These are phyloP conservation scores for Spizella passerina DNA, from an alignment of 2,797 vertebrate genomes.

Conservation along the genomic window DNA sequence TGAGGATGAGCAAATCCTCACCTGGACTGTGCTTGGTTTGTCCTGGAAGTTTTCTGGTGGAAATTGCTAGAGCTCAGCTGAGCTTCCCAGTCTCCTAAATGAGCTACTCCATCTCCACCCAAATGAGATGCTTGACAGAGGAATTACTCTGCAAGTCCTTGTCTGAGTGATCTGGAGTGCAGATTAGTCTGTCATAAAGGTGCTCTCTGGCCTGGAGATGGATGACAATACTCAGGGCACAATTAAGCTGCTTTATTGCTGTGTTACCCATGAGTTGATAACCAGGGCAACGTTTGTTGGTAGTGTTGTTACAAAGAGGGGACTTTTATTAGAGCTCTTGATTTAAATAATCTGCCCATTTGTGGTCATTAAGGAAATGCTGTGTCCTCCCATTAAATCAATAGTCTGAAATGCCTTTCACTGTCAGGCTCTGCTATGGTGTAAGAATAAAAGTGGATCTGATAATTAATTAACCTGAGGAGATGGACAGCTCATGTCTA, in stretches of 20 bases:
- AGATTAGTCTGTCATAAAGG: not conserved
- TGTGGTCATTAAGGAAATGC: not conserved
- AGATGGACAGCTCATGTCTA: not conserved
- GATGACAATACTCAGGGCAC: not conserved
- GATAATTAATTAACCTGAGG: constrained; percentile 26
- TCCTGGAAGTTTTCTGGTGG: not conserved
- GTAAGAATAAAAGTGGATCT: not conserved
- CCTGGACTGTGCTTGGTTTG: not conserved
- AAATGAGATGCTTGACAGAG: constrained; percentile 1
- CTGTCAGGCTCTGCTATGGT: not conserved
- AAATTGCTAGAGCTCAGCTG: not conserved
- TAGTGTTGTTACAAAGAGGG: not conserved
- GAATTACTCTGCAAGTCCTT: not conserved
- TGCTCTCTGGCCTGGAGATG: not conserved
- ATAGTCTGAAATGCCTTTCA: not conserved
- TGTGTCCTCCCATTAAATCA: not conserved
- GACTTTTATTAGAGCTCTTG: not conserved
- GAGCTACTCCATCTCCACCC: not conserved
- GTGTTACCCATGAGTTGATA: not conserved
- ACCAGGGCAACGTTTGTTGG: not conserved
- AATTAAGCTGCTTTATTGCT: not conserved
- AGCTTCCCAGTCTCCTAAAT: not conserved
- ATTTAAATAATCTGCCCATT: not conserved
- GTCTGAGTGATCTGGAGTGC: not conserved
- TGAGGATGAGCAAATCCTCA: not conserved